Base-by-base conservation (phyloP, 2,113 vertebrate genomes). In the Stegastes partitus region DNA sequence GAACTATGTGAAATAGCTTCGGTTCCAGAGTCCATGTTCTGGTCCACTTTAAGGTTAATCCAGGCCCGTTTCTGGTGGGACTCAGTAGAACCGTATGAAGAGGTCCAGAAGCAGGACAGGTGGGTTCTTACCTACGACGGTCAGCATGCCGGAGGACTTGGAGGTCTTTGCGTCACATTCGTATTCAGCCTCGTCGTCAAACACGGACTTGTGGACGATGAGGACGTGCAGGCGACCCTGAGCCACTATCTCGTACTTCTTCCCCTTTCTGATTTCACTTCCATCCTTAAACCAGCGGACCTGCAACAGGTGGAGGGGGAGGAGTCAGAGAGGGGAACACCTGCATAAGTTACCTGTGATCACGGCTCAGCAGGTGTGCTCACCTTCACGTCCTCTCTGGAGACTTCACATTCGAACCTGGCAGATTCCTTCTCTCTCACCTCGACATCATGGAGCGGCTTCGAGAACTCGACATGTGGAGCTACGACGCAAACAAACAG, bases 151-250 rank as follows among this genome's bases (percentile, higher is more conserved):
- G 0, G 97, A 98, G 81, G 97, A 97, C 73, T 96, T 96, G 69
- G 96, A 94, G 28, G 96, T 96, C 92, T 94, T 97, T 42, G 97
- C 97, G 86, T 99, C 97, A 92, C 97, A 99, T 84, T 97, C 97
- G 58, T 99, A 99, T 82, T 99, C 98, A 15, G 98, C 98, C 89
- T 99, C 98, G 64, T 99, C 98, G 47, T 97, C 97, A 49, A 99
- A 96, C 19, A 95, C 91, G 10, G 98, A 95, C 93, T 99, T 99
- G 92, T 93, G 96, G 87, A 99, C 23, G 44, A 98, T 91, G 79
- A 99, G 97, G 86, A 96, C 89, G 49, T 93, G 97, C 57, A 97
- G 94, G 26, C 95, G 94, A 53, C 98, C 98, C 90, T 97, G 95
- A 51, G 96, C 95, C 28, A 98, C 96, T 3, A 99, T 98, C 65